These are phyloP conservation scores for Heteronetta atricapilla DNA, from an alignment of 2,113 vertebrate genomes.

Conservation along the genomic window DNA sequence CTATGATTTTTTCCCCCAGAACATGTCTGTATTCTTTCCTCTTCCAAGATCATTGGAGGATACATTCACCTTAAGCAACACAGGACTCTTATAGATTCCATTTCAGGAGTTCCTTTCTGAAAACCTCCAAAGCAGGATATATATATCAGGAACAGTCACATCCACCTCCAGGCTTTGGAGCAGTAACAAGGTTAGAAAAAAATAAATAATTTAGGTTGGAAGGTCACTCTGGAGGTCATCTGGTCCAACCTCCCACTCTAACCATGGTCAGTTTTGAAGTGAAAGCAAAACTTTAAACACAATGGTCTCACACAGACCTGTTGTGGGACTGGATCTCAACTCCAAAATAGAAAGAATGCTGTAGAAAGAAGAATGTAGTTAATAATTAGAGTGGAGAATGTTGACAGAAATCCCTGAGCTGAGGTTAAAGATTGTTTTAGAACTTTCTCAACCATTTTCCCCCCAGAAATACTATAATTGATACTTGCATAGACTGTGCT, in stretches of 20 bases:
- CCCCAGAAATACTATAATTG: too few species aligned
- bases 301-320: background rate
- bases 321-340: background rate
- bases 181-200: background rate
- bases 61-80: background rate
- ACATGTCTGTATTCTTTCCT: background rate
- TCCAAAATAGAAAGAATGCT: background rate
- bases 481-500: background rate
- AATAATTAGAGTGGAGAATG: background rate
- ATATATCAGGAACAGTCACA: background rate
- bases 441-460: background rate
- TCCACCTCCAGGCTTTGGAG: background rate
- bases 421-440: background rate
- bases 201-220: background rate
- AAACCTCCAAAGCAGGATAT: background rate
- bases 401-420: background rate
- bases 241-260: background rate
- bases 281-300: background rate
- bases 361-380: background rate
- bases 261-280: background rate
- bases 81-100: background rate
- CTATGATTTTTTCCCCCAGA: background rate
- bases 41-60: background rate
- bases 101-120: background rate
- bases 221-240: background rate